Evolutionary conservation across 2,888 invertebrate species (phyloP).

Genomic region (Polyommatus icarus): DNA sequence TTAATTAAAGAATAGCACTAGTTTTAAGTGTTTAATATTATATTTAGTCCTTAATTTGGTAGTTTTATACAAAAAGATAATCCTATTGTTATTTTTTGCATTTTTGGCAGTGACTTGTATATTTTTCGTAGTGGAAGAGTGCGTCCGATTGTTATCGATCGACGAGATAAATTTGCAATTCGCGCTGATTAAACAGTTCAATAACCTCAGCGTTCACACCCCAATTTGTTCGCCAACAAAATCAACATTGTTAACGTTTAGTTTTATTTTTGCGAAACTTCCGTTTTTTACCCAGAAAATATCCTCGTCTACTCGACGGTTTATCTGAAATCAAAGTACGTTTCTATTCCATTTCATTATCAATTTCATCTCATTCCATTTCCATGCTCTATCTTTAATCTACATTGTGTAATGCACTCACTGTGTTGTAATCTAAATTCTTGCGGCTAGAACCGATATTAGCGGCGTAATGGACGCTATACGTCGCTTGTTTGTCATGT

Average conservation of each 20-base stretch:
- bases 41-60: not conserved
- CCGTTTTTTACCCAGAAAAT: not conserved
- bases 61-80: not conserved
- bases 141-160: slow-evolving; percentile 26
- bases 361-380: not conserved
- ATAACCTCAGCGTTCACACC: slow-evolving; percentile 23
- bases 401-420: slow-evolving; percentile 22
- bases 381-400: slow-evolving; percentile 11
- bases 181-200: slow-evolving; percentile 26
- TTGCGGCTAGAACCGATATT: slow-evolving; percentile 36
- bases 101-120: slow-evolving; percentile 17
- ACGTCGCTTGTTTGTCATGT: slow-evolving; percentile 53
- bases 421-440: slow-evolving; percentile 25
- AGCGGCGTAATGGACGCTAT: slow-evolving; percentile 23
- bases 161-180: slow-evolving; percentile 25
- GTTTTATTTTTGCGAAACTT: not conserved
- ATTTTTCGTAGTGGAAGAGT: slow-evolving; percentile 9
- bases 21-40: not conserved
- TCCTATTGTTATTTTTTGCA: not conserved
- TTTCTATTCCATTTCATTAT: slow-evolving; percentile 17
- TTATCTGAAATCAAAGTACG: not conserved
- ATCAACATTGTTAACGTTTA: slow-evolving; percentile 24
- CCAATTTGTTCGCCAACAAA: slow-evolving; percentile 24
- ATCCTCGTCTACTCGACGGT: not conserved
- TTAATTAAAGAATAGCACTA: not conserved